Evolutionary conservation across 2,888 invertebrate species (phyloP).

Genomic region (Spatulosminthurus flaviceps): DNA sequence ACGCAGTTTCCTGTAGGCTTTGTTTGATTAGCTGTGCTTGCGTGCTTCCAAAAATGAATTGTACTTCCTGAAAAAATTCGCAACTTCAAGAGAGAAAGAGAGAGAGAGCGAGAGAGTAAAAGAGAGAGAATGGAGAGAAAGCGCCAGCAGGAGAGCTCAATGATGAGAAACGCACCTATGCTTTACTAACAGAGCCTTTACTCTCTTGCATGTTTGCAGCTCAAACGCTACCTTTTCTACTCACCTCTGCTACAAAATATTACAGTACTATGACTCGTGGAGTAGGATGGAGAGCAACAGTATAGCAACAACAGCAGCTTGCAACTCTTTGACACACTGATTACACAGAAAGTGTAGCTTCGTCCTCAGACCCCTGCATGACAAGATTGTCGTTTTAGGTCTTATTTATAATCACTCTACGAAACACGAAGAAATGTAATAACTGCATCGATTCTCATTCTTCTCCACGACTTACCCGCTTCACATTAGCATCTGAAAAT

Average conservation of each 20-base stretch:
- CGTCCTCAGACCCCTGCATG: constrained; percentile 44
- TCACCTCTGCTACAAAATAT: neutral
- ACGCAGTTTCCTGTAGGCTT: constrained; percentile 23
- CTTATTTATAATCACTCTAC: constrained; percentile 57
- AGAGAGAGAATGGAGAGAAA: constrained; percentile 19
- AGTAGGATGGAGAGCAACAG: neutral
- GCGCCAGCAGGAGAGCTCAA: neutral
- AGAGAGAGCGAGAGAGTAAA: constrained; percentile 22
- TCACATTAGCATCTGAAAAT: constrained; percentile 25
- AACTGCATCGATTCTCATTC: constrained; percentile 53
- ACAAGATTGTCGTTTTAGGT: constrained; percentile 53
- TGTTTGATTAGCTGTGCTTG: constrained; percentile 56
- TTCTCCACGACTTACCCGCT: neutral
- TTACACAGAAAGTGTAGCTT: constrained; percentile 18
- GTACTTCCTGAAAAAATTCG: constrained; percentile 53
- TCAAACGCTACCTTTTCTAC: neutral
- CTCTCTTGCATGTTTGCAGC: constrained; percentile 10
- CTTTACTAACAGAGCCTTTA: neutral
- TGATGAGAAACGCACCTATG: constrained; percentile 28
- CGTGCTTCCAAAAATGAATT: constrained; percentile 60
- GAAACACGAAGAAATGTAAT: constrained; percentile 54
- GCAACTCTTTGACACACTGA: neutral
- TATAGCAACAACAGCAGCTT: too few relatives aligned
- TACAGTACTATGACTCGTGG: neutral
- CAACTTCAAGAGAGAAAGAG: constrained; percentile 28